Conservation (phyloP, 2,797 vertebrate species). For the Agapornis canus region DNA sequence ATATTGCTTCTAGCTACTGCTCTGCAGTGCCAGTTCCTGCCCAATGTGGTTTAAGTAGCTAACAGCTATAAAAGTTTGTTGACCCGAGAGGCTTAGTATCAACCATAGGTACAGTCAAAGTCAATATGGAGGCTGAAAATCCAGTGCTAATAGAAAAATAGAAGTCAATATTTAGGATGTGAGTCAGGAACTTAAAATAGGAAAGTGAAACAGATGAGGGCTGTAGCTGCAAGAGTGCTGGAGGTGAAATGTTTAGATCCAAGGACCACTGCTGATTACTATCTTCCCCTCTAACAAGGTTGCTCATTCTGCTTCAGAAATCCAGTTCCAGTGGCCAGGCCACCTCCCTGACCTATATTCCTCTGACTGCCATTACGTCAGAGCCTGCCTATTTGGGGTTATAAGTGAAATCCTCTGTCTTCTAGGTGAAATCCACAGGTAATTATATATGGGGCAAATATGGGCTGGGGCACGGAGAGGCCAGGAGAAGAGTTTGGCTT, state of each 20-base stretch:
- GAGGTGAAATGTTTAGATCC: conserved; percentile 73
- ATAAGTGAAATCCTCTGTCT: conserved; percentile 67
- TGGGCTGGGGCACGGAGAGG: conserved; percentile 58
- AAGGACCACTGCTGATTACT: conserved; percentile 70
- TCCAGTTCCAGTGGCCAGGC: conserved; percentile 55
- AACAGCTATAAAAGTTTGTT: conserved; percentile 82
- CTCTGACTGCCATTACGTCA: conserved; percentile 64
- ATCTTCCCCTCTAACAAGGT: conserved; percentile 72
- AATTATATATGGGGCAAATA: conserved; percentile 60
- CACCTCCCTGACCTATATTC: conserved; percentile 77
- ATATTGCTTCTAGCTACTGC: conserved; percentile 69
- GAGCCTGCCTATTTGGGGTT: conserved; percentile 61
- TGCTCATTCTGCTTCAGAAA: conserved; percentile 60
- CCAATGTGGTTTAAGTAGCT: conserved; percentile 77
- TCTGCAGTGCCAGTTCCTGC: conserved; percentile 70
- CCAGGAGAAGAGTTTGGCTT: conserved; percentile 63
- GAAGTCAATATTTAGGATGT: conserved; percentile 82
- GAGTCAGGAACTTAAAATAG: conserved; percentile 81
- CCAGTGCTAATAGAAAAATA: conserved; percentile 81
- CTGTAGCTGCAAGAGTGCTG: conserved; percentile 71
- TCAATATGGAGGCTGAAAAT: conserved; percentile 81
- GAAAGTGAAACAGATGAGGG: conserved; percentile 76
- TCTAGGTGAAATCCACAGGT: conserved; percentile 56
- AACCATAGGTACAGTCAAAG: conserved; percentile 81
- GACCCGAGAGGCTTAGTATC: conserved; percentile 81